Evolutionary conservation across 2,888 invertebrate species (phyloP).

Genomic region (Tridacna crocea): DNA sequence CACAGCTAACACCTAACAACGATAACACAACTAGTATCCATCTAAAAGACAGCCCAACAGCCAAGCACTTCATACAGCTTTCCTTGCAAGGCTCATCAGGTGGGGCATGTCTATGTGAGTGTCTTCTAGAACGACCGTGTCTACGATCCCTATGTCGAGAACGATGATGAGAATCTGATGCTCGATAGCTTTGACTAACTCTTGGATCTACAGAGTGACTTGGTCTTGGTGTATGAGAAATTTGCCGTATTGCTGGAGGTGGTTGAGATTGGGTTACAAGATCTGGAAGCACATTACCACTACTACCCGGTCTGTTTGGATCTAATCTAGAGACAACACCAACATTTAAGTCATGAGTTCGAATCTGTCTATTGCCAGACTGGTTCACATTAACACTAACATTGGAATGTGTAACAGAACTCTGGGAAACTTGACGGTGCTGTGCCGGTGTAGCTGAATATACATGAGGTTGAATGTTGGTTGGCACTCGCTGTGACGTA

Average conservation of each 20-base stretch:
- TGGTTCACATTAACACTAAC: conserved; percentile 53
- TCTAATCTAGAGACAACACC: conserved; percentile 62
- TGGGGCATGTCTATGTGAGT: conserved; percentile 59
- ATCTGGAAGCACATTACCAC: conserved; percentile 75
- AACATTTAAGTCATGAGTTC: conserved; percentile 66
- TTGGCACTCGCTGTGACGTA: conserved; percentile 6
- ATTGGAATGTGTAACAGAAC: conserved; percentile 54
- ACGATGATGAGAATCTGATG: conserved; percentile 45
- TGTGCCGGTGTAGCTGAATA: conserved; percentile 9
- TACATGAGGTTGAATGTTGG: conserved; percentile 15
- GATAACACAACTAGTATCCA: conserved; percentile 82
- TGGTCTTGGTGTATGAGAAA: conserved; percentile 25
- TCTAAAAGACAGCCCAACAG: conserved; percentile 79
- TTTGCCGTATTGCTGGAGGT: conserved; percentile 35
- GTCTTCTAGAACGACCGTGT: conserved; percentile 60
- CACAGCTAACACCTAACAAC: conserved; percentile 81
- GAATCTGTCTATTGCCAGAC: conserved; percentile 57
- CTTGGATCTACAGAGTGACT: conserved; percentile 44
- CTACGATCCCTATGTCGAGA: conserved; percentile 61
- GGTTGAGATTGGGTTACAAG: conserved; percentile 77
- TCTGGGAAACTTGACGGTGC: conserved; percentile 23
- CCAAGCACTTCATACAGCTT: conserved; percentile 79
- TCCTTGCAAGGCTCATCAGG: conserved; percentile 73
- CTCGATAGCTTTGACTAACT: conserved; percentile 47
- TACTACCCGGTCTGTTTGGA: conserved; percentile 36